Evolutionary conservation across 2,113 vertebrate species (phyloP).

Genomic region (Dendrocopos noguchii): DNA sequence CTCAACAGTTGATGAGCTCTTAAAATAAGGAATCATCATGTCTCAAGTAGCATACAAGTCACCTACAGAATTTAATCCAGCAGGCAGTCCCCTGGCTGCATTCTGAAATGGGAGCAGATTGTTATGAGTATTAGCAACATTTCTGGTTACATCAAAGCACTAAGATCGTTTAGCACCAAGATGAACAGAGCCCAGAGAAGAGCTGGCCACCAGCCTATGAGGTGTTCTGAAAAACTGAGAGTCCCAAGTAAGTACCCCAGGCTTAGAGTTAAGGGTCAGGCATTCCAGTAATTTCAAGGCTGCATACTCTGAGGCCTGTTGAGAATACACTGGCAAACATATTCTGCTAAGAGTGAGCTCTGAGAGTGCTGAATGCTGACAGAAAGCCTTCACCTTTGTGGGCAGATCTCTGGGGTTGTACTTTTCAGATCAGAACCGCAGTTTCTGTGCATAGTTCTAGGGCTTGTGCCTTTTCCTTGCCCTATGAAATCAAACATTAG

Average conservation of each 20-base stretch:
- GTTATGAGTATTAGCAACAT: not conserved
- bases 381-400: not conserved
- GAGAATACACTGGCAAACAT: not conserved
- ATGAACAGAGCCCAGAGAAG: not conserved
- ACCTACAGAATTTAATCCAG: not conserved
- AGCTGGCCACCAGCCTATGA: not conserved
- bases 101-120: not conserved
- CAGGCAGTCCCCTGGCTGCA: not conserved
- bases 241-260: fast-evolving
- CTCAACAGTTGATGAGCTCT: not conserved
- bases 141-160: not conserved
- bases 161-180: not conserved
- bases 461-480: not conserved
- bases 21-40: not conserved
- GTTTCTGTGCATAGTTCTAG: not conserved
- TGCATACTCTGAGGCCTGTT: not conserved
- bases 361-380: not conserved
- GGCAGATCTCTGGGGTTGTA: not conserved
- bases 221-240: not conserved
- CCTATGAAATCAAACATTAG: fast-evolving
- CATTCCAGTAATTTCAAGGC: not conserved
- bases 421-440: not conserved
- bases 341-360: not conserved
- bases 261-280: not conserved
- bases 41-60: not conserved